Evolutionary conservation across 2,113 vertebrate genomes (phyloP).

Genomic region (Phrynosoma blainvillii): DNA sequence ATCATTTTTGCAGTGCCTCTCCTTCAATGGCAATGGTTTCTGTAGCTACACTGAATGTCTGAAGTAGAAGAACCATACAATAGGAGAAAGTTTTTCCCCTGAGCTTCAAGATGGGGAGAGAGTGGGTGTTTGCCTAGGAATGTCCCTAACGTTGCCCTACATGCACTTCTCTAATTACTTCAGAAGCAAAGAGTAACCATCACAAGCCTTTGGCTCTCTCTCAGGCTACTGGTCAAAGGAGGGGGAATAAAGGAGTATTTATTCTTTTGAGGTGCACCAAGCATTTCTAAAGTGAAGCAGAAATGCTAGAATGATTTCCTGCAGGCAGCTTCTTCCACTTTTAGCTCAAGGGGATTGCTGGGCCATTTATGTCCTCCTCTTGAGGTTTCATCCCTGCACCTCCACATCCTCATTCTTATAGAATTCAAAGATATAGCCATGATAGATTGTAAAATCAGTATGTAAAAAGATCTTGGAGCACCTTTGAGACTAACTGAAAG

Average conservation of each 20-base stretch:
- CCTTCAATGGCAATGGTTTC: too few species aligned
- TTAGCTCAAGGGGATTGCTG: too few species aligned
- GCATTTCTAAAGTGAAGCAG: not conserved
- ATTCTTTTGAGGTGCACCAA: not conserved
- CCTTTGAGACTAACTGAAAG: too few species aligned
- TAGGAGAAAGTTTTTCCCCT: too few species aligned
- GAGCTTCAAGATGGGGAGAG: not conserved
- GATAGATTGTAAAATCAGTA: too few species aligned
- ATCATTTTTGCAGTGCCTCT: too few species aligned
- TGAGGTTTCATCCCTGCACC: not conserved
- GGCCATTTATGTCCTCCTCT: too few species aligned
- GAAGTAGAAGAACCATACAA: not conserved
- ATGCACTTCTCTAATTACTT: not conserved
- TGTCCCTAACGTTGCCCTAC: not conserved
- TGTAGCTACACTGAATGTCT: too few species aligned
- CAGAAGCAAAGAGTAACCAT: not conserved
- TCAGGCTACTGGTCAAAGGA: not conserved
- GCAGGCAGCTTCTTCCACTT: too few species aligned
- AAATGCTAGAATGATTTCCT: not conserved
- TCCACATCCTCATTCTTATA: too few species aligned
- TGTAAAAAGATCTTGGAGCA: too few species aligned
- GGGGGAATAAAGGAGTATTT: not conserved
- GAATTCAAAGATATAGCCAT: too few species aligned
- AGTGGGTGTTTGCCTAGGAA: not conserved
- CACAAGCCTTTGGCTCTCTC: not conserved